Evolutionary conservation across 2,797 vertebrate genomes (phyloP), one percentile per base, ranked within the genome.

Genomic region (Paedocypris micromegethes): DNA sequence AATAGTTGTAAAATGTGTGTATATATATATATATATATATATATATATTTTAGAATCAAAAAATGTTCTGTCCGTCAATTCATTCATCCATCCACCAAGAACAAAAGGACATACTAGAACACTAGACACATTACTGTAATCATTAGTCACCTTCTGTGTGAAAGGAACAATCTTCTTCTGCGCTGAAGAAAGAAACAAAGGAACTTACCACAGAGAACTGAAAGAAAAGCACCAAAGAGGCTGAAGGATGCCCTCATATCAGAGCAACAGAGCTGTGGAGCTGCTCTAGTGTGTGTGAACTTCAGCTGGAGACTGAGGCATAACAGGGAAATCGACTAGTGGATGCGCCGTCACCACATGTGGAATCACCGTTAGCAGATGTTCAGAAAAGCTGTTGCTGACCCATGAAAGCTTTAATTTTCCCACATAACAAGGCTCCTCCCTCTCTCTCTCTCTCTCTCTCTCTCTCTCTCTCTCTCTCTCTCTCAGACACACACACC

Each of bases 171-270:
- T 23, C 23, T 23, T 23, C 23, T 23, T 23, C 23, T 23, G 23
- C 23, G 23, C 23, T 23, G 23, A 23, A 23, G 23, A 23, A 23
- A 23, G 23, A 45, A 5, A 53, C 9, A 52, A 41, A 23, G 23
- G 23, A 83, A 87, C 90, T 91, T 84, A 91, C 90, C 88, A 58
- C 72, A 81, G 72, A 89, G 77, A 76, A 88, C 78, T 70, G 81
- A 88, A 80, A 91, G 83, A 76, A 89, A 80, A 72, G 90, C 74
- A 80, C 85, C 81, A 79, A 87, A 78, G 77, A 88, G 85, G 80
- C 83, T 77, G 77, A 89, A 82, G 69, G 79, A 80, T 86, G 76
- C 83, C 86, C 85, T 88, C 88, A 90, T 89, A 85, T 89, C 89
- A 89, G 88, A 79, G 74, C 82, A 83, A 84, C 80, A 49, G 73